Base-by-base conservation (phyloP, 2,113 vertebrate genomes). In the Hylia prasina region DNA sequence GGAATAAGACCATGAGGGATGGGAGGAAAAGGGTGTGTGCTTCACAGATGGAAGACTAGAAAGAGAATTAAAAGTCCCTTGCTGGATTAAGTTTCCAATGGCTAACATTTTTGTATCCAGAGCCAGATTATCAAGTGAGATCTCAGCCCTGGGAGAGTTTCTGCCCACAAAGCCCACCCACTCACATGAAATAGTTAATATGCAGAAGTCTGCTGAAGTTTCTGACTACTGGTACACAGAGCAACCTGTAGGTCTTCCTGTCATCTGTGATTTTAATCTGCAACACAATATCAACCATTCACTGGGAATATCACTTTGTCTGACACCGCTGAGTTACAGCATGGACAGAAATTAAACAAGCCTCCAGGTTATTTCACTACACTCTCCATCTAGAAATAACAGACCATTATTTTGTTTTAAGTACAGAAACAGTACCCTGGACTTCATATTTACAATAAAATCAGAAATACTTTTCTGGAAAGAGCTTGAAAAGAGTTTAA, bases 391-490 rank as follows among this genome's bases (percentile, higher is more conserved):
- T 64, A 83, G 90, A 82, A 86, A 91, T 66, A 88, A 83, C 40
- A 90, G 33, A 42, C 13, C 20, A 10, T 76, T 88, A 71, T 79
- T 94, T 86, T 81, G 9, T 63, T 87, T 88, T 47, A 95, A 82
- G 42, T 76, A 63, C 40, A 95, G 47, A 78, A 88, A 79, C 45
- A 48, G 71, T 68, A 86, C 25, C 24, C 42, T 56, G 56, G 42
- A 50, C 37, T 92, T 80, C 20, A 42, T 92, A 90, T 90, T 95
- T 83, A 66, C n/a, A 86, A 86, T 47, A 88, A 83, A 92, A 94
- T 86, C 51, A 86, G 92, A 92, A 94, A 70, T 90, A 66, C 60
- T 83, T 68, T 83, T 92, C 64, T 92, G 82, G 56, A 90, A 77
- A 73, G 61, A 78, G 20, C 25, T 77, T 87, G 78, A 88, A 73